Evolutionary conservation across 2,888 invertebrate genomes (phyloP).

Genomic region (Drosophila subquinaria): DNA sequence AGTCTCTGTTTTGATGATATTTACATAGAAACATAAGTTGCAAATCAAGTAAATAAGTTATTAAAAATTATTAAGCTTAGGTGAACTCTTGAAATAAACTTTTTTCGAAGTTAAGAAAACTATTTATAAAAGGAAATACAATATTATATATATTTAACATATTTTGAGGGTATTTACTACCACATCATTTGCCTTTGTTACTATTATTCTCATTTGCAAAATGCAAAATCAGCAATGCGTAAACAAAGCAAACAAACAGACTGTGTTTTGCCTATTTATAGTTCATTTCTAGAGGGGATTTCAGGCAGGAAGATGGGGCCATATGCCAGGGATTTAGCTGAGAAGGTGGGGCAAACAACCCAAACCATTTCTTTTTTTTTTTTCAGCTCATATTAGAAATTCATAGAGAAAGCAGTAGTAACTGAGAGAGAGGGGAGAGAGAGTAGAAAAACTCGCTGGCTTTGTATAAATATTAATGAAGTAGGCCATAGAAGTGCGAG

Average conservation of each 20-base stretch:
- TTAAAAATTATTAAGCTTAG: not conserved
- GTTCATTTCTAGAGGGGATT: constrained; percentile 52
- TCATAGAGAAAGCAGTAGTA: constrained; percentile 41
- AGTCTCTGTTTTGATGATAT: not conserved
- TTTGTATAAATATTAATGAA: constrained; percentile 80
- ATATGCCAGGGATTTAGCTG: not conserved
- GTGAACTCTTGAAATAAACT: too few relatives aligned
- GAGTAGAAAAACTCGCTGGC: constrained; percentile 26
- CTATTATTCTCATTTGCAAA: constrained; percentile 39
- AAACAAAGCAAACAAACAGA: constrained; percentile 51
- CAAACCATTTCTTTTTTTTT: constrained; percentile 16
- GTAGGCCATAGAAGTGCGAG: constrained; percentile 73
- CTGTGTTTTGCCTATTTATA: constrained; percentile 55
- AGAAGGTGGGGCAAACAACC: not conserved
- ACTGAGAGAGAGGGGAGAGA: constrained; percentile 12
- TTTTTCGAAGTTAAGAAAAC: too few relatives aligned
- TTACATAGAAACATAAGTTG: not conserved
- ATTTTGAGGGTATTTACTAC: constrained; percentile 5
- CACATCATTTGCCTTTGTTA: not conserved
- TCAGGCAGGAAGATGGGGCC: not conserved
- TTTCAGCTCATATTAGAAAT: constrained; percentile 55
- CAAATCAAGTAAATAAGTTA: not conserved
- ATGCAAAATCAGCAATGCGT: constrained; percentile 61
- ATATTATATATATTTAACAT: not conserved
- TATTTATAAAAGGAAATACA: not conserved